Evolutionary conservation across 2,113 vertebrate species (phyloP), one percentile per base, ranked within the genome.

Genomic region (Passer montanus): DNA sequence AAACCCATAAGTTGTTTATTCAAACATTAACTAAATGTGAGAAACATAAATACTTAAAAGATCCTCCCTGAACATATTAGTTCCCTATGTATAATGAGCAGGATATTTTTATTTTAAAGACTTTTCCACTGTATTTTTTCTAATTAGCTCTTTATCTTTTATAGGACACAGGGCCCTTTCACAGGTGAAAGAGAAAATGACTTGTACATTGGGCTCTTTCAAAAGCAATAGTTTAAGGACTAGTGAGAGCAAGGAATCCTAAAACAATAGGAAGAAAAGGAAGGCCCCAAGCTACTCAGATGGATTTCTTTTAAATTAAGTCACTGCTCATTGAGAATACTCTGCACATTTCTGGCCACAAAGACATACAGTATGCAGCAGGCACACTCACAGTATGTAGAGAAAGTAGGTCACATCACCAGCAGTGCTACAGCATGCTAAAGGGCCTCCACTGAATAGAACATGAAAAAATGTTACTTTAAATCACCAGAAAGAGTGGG

Each of bases 311-410:
- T 91, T 72, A 94, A 94, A 83, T 90, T 62, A 96, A 97, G 69
- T 93, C 85, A 85, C 64, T 92, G 81, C 80, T 96, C 64, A 84
- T 94, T 92, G 70, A 93, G 82, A 95, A 90, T 73, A 91, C 79
- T 87, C 35, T 89, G 94, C 93, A 95, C 94, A 96, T 92, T 95
- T 91, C 87, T 94, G 83, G 72, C 88, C 95, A 96, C 94, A 93
- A 91, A 97, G 93, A 93, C 75, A 44, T 47, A 20, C 84, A 90
- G 79, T 76, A 53, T 89, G 80, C 95, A 97, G 88, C 92, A 95
- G 90, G 85, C 82, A 91, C 66, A 67, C 72, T 92, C 84, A 44
- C 15, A 17, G 70, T 79, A 37, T 72, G 75, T 31, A 76, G 78
- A 81, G 89, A 96, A 91, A 97, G 85, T 95, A 95, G 96, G 92